Evolutionary conservation across 2,888 invertebrate species (phyloP).

Genomic region (Ophion ventricosus): DNA sequence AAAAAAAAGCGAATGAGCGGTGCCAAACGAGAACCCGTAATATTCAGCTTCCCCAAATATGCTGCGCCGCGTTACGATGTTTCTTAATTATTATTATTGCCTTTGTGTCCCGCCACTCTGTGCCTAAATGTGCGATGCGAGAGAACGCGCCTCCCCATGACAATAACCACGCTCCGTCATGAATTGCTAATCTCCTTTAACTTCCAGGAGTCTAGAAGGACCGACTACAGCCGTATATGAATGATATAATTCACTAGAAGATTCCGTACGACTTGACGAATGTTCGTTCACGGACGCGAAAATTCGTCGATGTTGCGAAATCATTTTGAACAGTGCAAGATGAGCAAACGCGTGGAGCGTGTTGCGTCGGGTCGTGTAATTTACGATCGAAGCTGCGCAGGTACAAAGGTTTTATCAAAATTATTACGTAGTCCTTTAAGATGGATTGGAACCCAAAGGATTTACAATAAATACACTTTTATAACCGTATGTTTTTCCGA

Average conservation of each 20-base stretch:
- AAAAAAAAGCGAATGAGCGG: slow-evolving; percentile 59
- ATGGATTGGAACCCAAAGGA: no score
- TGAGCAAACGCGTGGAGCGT: background rate
- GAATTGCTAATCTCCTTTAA: slow-evolving; percentile 81
- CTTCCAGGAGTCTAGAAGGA: slow-evolving; percentile 42
- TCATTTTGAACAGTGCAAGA: background rate
- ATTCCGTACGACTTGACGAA: slow-evolving; percentile 6
- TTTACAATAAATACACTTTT: no score
- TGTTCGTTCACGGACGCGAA: background rate
- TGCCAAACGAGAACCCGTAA: slow-evolving; percentile 54
- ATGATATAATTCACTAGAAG: slow-evolving; percentile 14
- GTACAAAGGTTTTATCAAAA: no score
- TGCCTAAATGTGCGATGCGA: slow-evolving; percentile 74
- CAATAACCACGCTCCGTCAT: slow-evolving; percentile 80
- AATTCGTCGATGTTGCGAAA: background rate
- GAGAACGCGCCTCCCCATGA: slow-evolving; percentile 72
- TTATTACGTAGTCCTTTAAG: no score
- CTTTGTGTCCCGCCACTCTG: slow-evolving; percentile 77
- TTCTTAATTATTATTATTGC: slow-evolving; percentile 83
- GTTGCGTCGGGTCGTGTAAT: background rate
- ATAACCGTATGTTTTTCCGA: no score
- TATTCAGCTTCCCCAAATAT: slow-evolving; percentile 72
- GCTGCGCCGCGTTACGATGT: slow-evolving; percentile 79
- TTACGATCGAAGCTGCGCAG: background rate
- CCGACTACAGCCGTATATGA: background rate